Evolutionary conservation across 2,797 vertebrate species (phyloP).

Genomic region (Spinibarbus caldwelli): DNA sequence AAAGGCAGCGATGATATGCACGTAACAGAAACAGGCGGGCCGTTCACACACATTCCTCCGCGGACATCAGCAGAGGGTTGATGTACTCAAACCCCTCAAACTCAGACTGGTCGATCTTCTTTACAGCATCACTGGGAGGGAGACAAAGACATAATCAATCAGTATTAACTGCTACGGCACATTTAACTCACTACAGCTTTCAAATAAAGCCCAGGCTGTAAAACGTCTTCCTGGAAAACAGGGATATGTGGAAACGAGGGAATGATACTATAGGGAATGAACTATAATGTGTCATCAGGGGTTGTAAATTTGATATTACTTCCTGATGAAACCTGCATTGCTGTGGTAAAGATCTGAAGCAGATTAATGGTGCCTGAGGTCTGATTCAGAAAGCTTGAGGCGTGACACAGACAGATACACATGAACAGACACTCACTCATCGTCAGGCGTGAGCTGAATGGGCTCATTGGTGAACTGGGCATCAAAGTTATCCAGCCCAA

Average conservation of each 20-base stretch:
- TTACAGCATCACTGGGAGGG: constrained; percentile 87
- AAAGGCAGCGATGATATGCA: constrained; percentile 64
- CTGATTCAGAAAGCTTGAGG: constrained; percentile 27
- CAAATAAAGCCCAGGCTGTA: background rate
- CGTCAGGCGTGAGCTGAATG: constrained; percentile 97
- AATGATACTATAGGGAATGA: too few species aligned
- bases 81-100: constrained; percentile 99
- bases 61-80: constrained; percentile 98
- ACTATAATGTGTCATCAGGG: constrained; percentile 1
- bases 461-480: constrained; percentile 98
- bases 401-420: constrained; percentile 26
- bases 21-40: background rate
- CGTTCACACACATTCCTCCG: constrained; percentile 93
- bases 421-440: constrained; percentile 87
- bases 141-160: constrained; percentile 53
- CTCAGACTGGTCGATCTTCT: constrained; percentile 99
- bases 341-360: constrained; percentile 46
- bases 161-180: constrained; percentile 14
- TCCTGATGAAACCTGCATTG: constrained; percentile 25
- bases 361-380: constrained; percentile 5
- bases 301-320: constrained; percentile 16
- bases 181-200: constrained; percentile 22
- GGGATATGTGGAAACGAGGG: constrained; percentile 9
- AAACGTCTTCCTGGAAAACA: constrained; percentile 25
- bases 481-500: constrained; percentile 98